Percentiles rank a stretch among this genome's conserved stretches.
These are phyloP conservation scores for Nephila pilipes DNA, from an alignment of 1,140 invertebrate species.

Conservation along the genomic window DNA sequence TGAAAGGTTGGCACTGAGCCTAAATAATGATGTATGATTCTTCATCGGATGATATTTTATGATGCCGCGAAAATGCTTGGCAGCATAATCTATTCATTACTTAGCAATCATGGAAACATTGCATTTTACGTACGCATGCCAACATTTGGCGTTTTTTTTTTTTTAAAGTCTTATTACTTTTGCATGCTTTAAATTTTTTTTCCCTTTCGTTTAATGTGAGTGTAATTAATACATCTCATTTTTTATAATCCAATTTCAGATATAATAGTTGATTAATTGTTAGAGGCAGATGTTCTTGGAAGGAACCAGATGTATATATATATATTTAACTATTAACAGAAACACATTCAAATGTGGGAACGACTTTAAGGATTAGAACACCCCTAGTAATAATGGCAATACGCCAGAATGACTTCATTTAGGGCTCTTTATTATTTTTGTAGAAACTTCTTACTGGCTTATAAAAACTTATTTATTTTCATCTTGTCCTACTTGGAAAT, in stretches of 20 bases:
- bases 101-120: background rate
- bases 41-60: conserved; percentile 30
- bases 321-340: too few relatives aligned
- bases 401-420: too few relatives aligned
- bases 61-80: conserved; percentile 9
- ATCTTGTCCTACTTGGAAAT: too few relatives aligned
- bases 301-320: too few relatives aligned
- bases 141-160: background rate
- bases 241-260: background rate
- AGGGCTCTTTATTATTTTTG: too few relatives aligned
- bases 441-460: too few relatives aligned
- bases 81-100: conserved; percentile 31
- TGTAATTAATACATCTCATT: background rate
- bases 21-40: conserved; percentile 18
- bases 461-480: too few relatives aligned
- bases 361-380: too few relatives aligned
- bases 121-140: background rate
- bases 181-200: background rate
- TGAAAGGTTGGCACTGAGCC: conserved; percentile 9
- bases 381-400: too few relatives aligned
- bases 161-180: background rate
- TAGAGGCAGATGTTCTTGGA: too few relatives aligned
- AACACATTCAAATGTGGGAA: too few relatives aligned
- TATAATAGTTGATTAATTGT: background rate
- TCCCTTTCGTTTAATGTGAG: too few relatives aligned